A percentile compares a stretch with the other conserved stretches of the same genome.
phyloP scores from a whole-genome alignment of 2,888 invertebrate genomes.

The Amaurobius ferox region DNA sequence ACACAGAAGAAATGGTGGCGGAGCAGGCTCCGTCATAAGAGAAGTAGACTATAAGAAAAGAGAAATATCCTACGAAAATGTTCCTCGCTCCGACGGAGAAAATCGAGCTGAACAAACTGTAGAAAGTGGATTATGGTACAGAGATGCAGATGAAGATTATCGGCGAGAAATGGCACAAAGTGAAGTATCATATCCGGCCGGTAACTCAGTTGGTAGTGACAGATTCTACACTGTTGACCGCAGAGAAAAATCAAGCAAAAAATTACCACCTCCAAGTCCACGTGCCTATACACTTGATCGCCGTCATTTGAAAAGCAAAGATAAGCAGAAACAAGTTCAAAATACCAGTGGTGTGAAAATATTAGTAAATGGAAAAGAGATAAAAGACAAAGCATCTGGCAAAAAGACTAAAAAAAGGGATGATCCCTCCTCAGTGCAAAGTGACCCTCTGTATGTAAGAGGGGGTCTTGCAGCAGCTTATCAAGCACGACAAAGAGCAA shows the following conservation, averaged over 20 bases:
- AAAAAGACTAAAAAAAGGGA: slow-evolving; percentile 46
- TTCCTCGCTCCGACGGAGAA: slow-evolving; percentile 54
- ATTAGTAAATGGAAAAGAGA: slow-evolving; percentile 67
- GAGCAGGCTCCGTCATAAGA: slow-evolving; percentile 69
- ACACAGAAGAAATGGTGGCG: slow-evolving; percentile 36
- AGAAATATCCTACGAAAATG: slow-evolving; percentile 72
- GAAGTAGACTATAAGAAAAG: slow-evolving; percentile 72
- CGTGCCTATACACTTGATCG: slow-evolving; percentile 66
- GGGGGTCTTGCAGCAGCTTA: slow-evolving; percentile 74
- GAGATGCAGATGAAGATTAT: slow-evolving; percentile 73
- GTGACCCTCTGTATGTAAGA: slow-evolving; percentile 59
- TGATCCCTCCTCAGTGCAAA: slow-evolving; percentile 68
- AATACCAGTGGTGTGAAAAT: slow-evolving; percentile 69
- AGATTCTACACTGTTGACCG: slow-evolving; percentile 59
- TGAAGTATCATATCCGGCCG: slow-evolving; percentile 66
- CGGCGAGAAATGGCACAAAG: slow-evolving; percentile 71
- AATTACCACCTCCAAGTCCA: slow-evolving; percentile 39
- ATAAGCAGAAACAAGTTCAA: slow-evolving; percentile 49
- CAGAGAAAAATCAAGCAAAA: slow-evolving; percentile 50
- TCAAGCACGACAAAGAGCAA: slow-evolving; percentile 72
- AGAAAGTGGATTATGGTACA: slow-evolving; percentile 59
- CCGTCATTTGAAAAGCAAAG: slow-evolving; percentile 45
- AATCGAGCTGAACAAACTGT: slow-evolving; percentile 18
- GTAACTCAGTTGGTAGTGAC: slow-evolving; percentile 62
- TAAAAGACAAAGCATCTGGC: slow-evolving; percentile 46